Evolutionary conservation across 1,140 invertebrate species (phyloP), one percentile per base, ranked within the genome.

Genomic region (Grapholita molesta): DNA sequence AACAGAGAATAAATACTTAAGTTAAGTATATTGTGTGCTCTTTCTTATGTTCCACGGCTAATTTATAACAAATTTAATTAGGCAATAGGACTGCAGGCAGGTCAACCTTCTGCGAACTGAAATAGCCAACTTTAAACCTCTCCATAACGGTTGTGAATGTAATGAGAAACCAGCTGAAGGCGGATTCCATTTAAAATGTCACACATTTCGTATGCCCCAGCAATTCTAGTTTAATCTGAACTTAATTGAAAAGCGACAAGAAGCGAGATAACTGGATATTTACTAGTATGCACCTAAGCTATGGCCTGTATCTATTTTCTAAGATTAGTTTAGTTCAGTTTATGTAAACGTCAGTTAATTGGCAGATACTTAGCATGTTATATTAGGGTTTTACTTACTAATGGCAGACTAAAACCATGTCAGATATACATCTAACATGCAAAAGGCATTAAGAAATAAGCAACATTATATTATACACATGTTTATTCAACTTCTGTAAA

Each of bases 291-390:
- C 42, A n/a, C 42, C 7, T 48, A 48, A 48, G 42, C 42, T 48
- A 48, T 48, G 42, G 42, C 42, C 18, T 48, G 42, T 48, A 48
- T 48, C 42, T 48, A 48, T 48, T 48, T 48, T 48, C 42, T 48
- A 48, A 48, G 42, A 48, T 48, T 48, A 48, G 42, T 48, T 48
- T 21, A 21, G 18, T 48, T 21, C 42, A 21, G 42, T 48, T 48
- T 48, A 48, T 48, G 42, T 48, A 48, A 48, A 48, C 42, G 42
- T 48, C 42, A 48, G 42, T 48, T 48, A 48, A 48, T 48, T 48
- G 42, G 42, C 42, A 48, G 42, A 48, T 48, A 48, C 42, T 15
- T 48, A 30, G 7, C 28, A 30, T 4, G 3, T 30, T 30, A 30
- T 48, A 48, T 48, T 21, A 48, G 42, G 42, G 42, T 21, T 8